A percentile compares a stretch with the other conserved stretches of the same genome.
These are phyloP conservation scores for Stegana nigrithorax DNA, from an alignment of 2,888 invertebrate genomes.

Conservation along the genomic window DNA sequence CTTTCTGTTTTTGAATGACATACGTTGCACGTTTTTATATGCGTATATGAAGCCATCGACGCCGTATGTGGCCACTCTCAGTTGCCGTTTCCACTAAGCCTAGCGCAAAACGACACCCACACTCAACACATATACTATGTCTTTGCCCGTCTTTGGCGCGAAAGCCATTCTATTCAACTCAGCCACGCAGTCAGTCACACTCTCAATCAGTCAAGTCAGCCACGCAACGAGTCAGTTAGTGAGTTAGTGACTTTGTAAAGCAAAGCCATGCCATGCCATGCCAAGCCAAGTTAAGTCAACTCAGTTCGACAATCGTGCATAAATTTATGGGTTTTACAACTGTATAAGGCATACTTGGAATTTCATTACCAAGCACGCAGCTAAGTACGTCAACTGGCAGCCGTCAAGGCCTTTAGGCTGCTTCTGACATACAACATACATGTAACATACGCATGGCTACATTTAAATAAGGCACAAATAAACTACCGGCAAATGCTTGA, in stretches of 20 bases:
- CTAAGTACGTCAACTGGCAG: slow-evolving; percentile 28
- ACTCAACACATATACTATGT: background rate
- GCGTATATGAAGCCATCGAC: background rate
- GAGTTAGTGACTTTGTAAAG: no score
- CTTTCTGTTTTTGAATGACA: slow-evolving; percentile 2
- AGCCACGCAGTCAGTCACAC: no score
- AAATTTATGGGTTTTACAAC: slow-evolving; percentile 51
- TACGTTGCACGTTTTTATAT: background rate
- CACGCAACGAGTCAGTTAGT: no score
- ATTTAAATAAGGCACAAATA: no score
- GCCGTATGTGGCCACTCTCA: slow-evolving; percentile 5
- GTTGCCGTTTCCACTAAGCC: background rate
- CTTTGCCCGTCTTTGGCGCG: background rate
- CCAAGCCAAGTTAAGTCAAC: slow-evolving; percentile 22
- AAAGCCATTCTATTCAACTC: background rate
- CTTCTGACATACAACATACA: no score
- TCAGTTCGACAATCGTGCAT: slow-evolving; percentile 44
- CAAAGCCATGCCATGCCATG: background rate
- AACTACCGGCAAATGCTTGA: no score
- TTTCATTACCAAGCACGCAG: slow-evolving; percentile 53
- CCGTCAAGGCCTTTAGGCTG: slow-evolving; percentile 12
- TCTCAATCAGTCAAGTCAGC: no score
- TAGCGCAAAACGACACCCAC: background rate
- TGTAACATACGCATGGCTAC: no score
- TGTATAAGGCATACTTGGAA: slow-evolving; percentile 48